Base-by-base conservation (phyloP, 2,888 invertebrate species). In the Bombylius major region DNA sequence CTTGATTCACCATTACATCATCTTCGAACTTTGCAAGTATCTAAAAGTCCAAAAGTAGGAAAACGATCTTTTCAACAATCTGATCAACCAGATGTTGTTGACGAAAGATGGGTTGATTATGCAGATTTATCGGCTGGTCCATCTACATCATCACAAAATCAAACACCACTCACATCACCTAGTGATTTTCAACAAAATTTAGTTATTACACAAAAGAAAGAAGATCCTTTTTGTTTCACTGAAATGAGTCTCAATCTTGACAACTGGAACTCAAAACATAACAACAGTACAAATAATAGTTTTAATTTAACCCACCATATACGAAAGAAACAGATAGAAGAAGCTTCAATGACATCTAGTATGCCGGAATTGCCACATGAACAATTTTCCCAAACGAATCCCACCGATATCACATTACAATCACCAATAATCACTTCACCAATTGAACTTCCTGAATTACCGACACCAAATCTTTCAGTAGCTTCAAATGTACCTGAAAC, bases 1-100 rank as follows among this genome's bases (percentile, higher is more conserved):
- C 81, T 81, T 47, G 81, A 82, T 62, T 81, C 82, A 36, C 78
- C 81, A 4, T 76, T 77, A 60, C 76, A 67, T 62, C 75, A 67
- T 62, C 69, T 66, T 67, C 76, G 69, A 68, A 81, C 82, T 59
- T 71, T 80, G 54, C 78, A 81, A 50, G 78, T 80, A 3, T 78
- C 80, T 31, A 75, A 82, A 6, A 84, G 80, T 50, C 79, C 79
- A 12, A 78, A 78, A 66, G 77, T 77, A 76, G 78, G 77, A 4
- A 67, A 77, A 60, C 66, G 77, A 61, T 76, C 76, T 3, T 65
- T 23, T 31, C 55, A 45, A 5, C n/a, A 48, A 32, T 33, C 47
- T 8, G 42, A 55, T 11, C 36, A 47, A 11, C 87, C 67, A 77
- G 86, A 66, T 7, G 66, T 71, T 4, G 66, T 67, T 49, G 71